phyloP scores from a whole-genome alignment of 2,797 vertebrate genomes.

The Poeciliopsis turneri region DNA sequence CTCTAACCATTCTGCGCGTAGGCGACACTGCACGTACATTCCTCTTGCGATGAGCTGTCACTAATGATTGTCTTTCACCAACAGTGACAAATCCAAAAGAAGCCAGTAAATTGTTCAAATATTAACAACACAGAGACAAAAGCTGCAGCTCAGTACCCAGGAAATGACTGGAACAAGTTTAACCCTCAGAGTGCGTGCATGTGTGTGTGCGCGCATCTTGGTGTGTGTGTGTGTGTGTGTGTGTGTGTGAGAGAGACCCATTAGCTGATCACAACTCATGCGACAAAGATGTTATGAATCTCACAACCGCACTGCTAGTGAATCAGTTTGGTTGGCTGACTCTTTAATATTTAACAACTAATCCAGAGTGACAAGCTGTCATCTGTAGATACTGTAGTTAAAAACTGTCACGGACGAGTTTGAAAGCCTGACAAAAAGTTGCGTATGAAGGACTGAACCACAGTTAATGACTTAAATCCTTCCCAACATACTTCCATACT shows the following conservation, averaged over 20 bases:
- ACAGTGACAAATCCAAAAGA: slow-evolving; percentile 39
- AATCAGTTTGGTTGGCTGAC: slow-evolving; percentile 42
- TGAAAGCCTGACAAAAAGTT: slow-evolving; percentile 5
- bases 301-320: slow-evolving; percentile 37
- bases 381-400: slow-evolving; percentile 59
- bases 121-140: slow-evolving; percentile 29
- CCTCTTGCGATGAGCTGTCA: slow-evolving; percentile 44
- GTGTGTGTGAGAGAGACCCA: slow-evolving; percentile 4
- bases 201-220: neutral
- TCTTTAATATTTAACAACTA: slow-evolving; percentile 29
- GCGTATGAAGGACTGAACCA: neutral
- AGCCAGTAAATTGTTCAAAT: slow-evolving; percentile 50
- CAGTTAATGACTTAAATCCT: neutral
- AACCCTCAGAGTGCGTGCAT: slow-evolving; percentile 22
- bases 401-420: slow-evolving; percentile 27
- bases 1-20: neutral
- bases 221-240: neutral
- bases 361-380: slow-evolving; percentile 55
- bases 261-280: slow-evolving; percentile 39
- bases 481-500: neutral
- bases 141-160: slow-evolving; percentile 41
- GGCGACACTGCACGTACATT: slow-evolving; percentile 15
- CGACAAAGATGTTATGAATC: slow-evolving; percentile 32
- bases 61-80: slow-evolving; percentile 40
- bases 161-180: slow-evolving; percentile 29